Evolutionary conservation across 1,140 invertebrate species (phyloP), one percentile per base, ranked within the genome.

Genomic region (Drosophila murphyi): DNA sequence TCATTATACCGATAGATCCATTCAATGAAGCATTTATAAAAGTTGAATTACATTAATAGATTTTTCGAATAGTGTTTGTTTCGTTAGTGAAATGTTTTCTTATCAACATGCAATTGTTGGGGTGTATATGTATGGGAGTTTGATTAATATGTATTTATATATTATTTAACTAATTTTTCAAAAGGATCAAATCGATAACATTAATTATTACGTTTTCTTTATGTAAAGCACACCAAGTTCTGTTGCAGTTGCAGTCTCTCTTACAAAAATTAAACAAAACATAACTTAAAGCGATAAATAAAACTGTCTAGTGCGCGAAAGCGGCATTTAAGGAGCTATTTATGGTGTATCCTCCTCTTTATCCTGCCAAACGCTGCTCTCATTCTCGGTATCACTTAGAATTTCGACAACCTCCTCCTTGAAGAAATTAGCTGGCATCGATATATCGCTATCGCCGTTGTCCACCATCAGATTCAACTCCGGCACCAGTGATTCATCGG

Each of bases 181-280:
- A 45, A 70, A 34, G 56, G 51, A 37, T 75, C 41, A 35, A 20
- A 48, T 63, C 50, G 62, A 76, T 76, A 72, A 72, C 45, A 72
- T 81, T 80, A 39, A 68, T 59, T 54, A 61, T 76, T 80, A 78
- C 28, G 61, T 65, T 77, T 77, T 56, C 41, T 70, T 80, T 80
- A 83, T 78, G 76, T 89, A 88, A 88, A 88, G 85, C 85, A 88
- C 85, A 83, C 77, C 76, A 78, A 78, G 76, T 89, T 89, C 47
- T 83, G 85, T 83, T 83, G 70, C 85, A 83, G 76, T 83, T 88
- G 72, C 83, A 80, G 80, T 89, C 83, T 88, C 83, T 89, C 65
- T 70, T 80, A 87, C 64, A 88, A 88, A 86, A 79, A 76, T 71
- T 78, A 88, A 69, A 83, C 76, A 87, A 83, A 70, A 73, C 57